Evolutionary conservation across 2,113 vertebrate genomes (phyloP), one percentile per base, ranked within the genome.

Genomic region (Vidua chalybeata): DNA sequence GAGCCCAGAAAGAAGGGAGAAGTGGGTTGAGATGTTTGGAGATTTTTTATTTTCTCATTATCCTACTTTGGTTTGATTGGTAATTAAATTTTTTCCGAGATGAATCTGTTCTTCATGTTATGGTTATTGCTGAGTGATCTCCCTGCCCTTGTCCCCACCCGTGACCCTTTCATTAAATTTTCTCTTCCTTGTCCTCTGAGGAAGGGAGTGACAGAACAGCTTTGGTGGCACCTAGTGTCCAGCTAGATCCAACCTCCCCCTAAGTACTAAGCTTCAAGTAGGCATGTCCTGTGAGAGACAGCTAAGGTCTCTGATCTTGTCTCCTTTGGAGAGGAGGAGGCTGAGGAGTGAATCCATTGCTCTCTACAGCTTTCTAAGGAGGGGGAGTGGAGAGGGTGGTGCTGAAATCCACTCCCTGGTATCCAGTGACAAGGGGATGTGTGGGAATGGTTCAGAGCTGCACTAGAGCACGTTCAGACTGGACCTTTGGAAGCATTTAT

Each of bases 301-400:
- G 79, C 55, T 43, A 16, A 76, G 55, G 10, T 31, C n/a, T 41
- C 71, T 69, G 71, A 41, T 20, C 30, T 68, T 30, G 39, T 48
- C 55, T 41, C 6, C 10, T 35, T 18, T 41, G 48, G 30, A 61
- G 28, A 59, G 30, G 41, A 61, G n/a, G n/a, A 54, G n/a, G 30
- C 55, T 62, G 71, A 68, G n/a, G 55, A 48, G 7, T 17, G 30
- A 41, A 31, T 14, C 18, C 48, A 19, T 35, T 48, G 21, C 10
- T 35, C n/a, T 55, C n/a, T 31, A 6, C 46, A 35, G 48, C 30
- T 49, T 76, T 67, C 48, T 62, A 5, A 41, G 30, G 41, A 83
- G 39, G 43, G 14, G 2, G 20, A 18, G 30, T 62, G 30, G n/a
- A 68, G 39, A 62, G n/a, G 30, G 5, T 0, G 0, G 2, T 55